Base-by-base conservation (phyloP, 2,113 vertebrate species). In the Tympanuchus pallidicinctus region DNA sequence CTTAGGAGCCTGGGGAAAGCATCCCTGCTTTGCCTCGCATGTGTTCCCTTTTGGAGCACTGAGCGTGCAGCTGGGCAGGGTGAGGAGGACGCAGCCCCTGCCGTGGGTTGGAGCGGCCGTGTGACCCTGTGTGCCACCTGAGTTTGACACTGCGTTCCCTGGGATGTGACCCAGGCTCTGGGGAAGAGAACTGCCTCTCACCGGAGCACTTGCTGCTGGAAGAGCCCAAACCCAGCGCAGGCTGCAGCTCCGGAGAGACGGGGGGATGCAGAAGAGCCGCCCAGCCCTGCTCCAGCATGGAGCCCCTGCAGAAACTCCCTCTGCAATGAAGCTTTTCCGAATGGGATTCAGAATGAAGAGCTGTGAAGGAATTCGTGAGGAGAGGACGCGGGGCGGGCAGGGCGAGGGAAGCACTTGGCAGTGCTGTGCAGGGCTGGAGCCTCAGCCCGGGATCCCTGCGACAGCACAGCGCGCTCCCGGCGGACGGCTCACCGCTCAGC, bases 371-470 rank as follows among this genome's bases (percentile, higher is more conserved):
- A 87, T 85, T 78, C 70, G 75, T 0, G 8, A 60, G 83, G 50
- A 66, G 36, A 24, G 57, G 86, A 85, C 16, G 8, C n/a, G 38
- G 54, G 22, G 34, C 75, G 59, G 36, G 69, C 24, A 8, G 30
- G 34, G 82, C 18, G n/a, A 47, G 61, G 40, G 27, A 60, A 61
- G 24, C 6, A 0, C 65, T 34, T 57, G 69, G 63, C 15, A 2
- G 84, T 16, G 52, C 56, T 16, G 42, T 8, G 0, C 20, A 0
- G 52, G 32, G 0, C 50, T 38, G 71, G 34, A 69, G 65, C 42
- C 43, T 61, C 83, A 72, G 75, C 47, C 56, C 2, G 90, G 91
- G 87, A 82, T 89, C 40, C 91, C 94, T 82, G 88, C 10, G 78
- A 34, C 86, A 87, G 92, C 93, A 85, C 14, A 95, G 74, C 4